A percentile compares a stretch with the other conserved stretches of the same genome.
phyloP scores from a whole-genome alignment of 2,888 invertebrate genomes.

The Drosophila yooni region DNA sequence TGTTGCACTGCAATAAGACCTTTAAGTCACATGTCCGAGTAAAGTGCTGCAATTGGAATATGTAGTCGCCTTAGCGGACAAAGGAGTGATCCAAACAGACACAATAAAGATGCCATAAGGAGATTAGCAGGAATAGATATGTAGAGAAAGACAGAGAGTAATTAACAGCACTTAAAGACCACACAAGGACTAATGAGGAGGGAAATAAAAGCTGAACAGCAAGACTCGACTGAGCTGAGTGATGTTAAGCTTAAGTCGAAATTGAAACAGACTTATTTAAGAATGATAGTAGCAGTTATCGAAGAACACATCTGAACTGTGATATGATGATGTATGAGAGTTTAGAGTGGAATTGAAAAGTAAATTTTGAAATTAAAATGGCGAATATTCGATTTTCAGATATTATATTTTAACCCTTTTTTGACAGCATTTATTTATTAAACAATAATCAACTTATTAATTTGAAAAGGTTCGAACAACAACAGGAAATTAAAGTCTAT shows the following conservation, averaged over 20 bases:
- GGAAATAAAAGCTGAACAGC: background rate
- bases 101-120: slow-evolving; percentile 15
- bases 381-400: background rate
- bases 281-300: background rate
- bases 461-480: background rate
- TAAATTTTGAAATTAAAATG: background rate
- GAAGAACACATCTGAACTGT: background rate
- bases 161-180: slow-evolving; percentile 13
- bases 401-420: background rate
- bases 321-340: background rate
- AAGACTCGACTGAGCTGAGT: background rate
- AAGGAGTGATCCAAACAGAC: slow-evolving; percentile 7
- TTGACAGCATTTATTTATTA: background rate
- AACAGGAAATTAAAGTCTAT: no score
- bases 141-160: background rate
- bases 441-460: no score
- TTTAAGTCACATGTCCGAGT: slow-evolving; percentile 29
- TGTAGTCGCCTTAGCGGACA: slow-evolving; percentile 6
- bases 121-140: background rate
- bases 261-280: background rate
- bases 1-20: slow-evolving; percentile 27
- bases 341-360: background rate
- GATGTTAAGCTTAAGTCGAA: background rate
- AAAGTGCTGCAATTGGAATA: slow-evolving; percentile 25
- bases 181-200: slow-evolving; percentile 18